Evolutionary conservation across 2,888 invertebrate species (phyloP).

Genomic region (Torymus texanus): DNA sequence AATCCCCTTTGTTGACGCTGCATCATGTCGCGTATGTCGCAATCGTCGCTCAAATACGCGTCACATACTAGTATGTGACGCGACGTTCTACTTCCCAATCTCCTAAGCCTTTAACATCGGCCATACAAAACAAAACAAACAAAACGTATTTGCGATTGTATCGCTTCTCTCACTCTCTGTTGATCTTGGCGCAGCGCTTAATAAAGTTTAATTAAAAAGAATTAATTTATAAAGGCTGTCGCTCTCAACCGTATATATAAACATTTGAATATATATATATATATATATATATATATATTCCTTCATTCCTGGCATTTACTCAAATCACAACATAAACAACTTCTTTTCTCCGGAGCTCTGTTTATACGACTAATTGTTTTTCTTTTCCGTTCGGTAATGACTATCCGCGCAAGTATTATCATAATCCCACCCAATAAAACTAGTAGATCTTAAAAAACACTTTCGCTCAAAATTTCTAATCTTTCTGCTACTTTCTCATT

Average conservation of each 20-base stretch:
- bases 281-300: too few species aligned
- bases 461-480: not conserved
- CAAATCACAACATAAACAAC: too few species aligned
- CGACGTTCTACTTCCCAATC: conserved; percentile 2
- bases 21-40: conserved; percentile 23
- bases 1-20: not conserved
- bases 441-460: conserved; percentile 10
- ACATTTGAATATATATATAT: too few species aligned
- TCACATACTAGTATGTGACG: conserved; percentile 8
- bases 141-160: not conserved
- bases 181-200: conserved; percentile 33
- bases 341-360: too few species aligned
- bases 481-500: conserved; percentile 37
- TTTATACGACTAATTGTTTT: too few species aligned
- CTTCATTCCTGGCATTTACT: too few species aligned
- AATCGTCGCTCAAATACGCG: not conserved
- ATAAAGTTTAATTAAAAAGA: conserved; percentile 48
- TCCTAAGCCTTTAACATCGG: not conserved
- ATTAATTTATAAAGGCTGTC: conserved; percentile 63
- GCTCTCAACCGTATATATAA: not conserved
- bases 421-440: not conserved
- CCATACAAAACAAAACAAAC: conserved; percentile 16
- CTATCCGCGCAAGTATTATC: too few species aligned
- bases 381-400: too few species aligned
- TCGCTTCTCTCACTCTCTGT: conserved; percentile 20